Base-by-base conservation (phyloP, 1,140 invertebrate genomes). In the Cheumatopsyche charites region DNA sequence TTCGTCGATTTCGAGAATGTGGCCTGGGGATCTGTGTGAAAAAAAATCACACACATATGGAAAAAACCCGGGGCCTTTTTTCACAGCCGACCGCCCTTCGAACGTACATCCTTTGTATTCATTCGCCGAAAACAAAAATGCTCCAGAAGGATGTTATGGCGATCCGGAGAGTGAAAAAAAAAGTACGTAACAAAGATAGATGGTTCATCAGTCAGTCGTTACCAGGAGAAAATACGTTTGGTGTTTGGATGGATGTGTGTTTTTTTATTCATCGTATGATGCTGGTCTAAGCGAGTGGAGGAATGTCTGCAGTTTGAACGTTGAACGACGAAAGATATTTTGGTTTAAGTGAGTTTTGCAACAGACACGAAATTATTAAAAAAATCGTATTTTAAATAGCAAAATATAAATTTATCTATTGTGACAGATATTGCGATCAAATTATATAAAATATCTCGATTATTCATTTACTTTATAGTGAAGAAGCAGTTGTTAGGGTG, bases 101-200 rank as follows among this genome's bases (percentile, higher is more conserved):
- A 62, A 29, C 19, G 58, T 13, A 15, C 58, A 21, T 62, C 62
- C 23, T 63, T 63, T 63, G 62, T 63, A 63, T 63, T 63, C 62
- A 63, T 63, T 19, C 36, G 62, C 26, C 13, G 62, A 63, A 63
- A 63, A 63, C 62, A 63, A 63, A 63, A 63, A 43, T 63, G 26
- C 15, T 4, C 45, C 29, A 15, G 55, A 19, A 58, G 55, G 55
- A 25, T 58, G 2, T 26, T 58, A 19, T 25, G 25, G 55, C 62
- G 15, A 41, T 41, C 36, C 29, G 29, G 29, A 29, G 12, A 42
- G 62, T 6, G 62, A 43, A 41, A 12, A 65, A 65, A 65, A 67
- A 67, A 67, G 61, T 45, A 61, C 41, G 71, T 73, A 73, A 73
- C 65, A 62, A 73, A 73, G 71, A 73, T 73, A 68, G 67, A 73